Percentiles rank a stretch among this genome's conserved stretches.
These are phyloP conservation scores for Parapristionchus giblindavisi DNA, from an alignment of 2,888 invertebrate genomes.

Conservation along the genomic window DNA sequence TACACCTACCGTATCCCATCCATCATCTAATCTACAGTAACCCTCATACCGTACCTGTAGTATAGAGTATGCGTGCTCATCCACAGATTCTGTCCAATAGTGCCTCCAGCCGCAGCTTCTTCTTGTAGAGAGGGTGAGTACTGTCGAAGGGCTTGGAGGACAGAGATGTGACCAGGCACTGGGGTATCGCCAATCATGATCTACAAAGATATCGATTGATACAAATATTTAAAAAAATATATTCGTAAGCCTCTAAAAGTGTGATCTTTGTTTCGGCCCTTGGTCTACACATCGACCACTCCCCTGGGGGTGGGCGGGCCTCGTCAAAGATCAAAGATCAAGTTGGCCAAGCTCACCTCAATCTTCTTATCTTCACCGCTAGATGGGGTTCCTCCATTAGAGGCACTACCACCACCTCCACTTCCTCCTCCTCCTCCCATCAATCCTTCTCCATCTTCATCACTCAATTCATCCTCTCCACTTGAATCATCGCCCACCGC, in stretches of 20 bases:
- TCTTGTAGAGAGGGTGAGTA: slow-evolving; percentile 81
- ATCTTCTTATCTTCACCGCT: slow-evolving; percentile 28
- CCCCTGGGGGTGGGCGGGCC: too few relatives aligned
- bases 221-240: too few relatives aligned
- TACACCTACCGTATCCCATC: neutral
- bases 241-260: too few relatives aligned
- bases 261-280: too few relatives aligned
- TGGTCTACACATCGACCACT: too few relatives aligned
- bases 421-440: neutral
- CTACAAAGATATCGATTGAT: slow-evolving; percentile 88
- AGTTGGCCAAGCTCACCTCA: slow-evolving; percentile 34
- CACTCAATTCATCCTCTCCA: slow-evolving; percentile 78
- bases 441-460: slow-evolving; percentile 77
- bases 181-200: slow-evolving; percentile 93
- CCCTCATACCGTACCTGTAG: slow-evolving; percentile 78
- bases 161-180: slow-evolving; percentile 97
- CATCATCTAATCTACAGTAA: neutral
- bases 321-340: too few relatives aligned
- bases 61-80: slow-evolving; percentile 95
- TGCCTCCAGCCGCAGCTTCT: slow-evolving; percentile 80
- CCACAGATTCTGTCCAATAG: slow-evolving; percentile 88
- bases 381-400: neutral
- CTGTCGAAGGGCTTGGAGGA: slow-evolving; percentile 96
- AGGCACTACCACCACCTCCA: neutral
- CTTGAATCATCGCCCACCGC: slow-evolving; percentile 45